Evolutionary conservation across 2,797 vertebrate species (phyloP), one percentile per base, ranked within the genome.

Genomic region (Fundulus diaphanus): DNA sequence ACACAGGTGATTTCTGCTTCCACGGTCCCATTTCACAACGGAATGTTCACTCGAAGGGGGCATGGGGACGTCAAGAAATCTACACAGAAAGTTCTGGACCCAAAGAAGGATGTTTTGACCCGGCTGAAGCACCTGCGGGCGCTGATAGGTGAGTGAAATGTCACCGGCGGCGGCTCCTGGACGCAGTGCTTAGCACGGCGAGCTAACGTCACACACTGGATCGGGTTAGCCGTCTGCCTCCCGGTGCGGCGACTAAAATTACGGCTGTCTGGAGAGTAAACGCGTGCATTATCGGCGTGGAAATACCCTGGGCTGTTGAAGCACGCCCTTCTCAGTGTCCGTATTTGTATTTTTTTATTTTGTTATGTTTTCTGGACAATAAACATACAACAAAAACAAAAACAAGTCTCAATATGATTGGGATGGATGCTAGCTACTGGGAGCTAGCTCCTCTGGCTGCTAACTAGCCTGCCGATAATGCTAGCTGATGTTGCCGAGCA

Each of bases 1-100:
- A 83, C 82, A 82, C 88, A 93, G 94, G 91, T 93, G 87, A 93
- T 90, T 90, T 87, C 91, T 82, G 92, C 87, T 85, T 82, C 74
- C 91, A 91, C 90, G 76, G 93, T 94, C 82, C 90, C 90, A 90
- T 91, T 93, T 92, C 85, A 91, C 76, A 94, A 92, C 95, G 96
- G 95, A 87, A 99, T 99, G 98, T 99, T 99, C 95, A 98, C 98
- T 91, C 96, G 98, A 91, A 96, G 96, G 93, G 95, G 96, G 82
- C 96, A 99, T 94, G 98, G 97, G 87, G 98, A 99, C 88, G 97
- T 98, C 96, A 98, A 97, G 96, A 99, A 99, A 96, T 99, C 98
- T 94, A 96, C 96, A 92, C 98, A 99, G 97, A 99, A 99, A 96
- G 97, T 97, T 96, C 96, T 99, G 96, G 98, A 99, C 96, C 97